These are phyloP conservation scores for Folsomia manolachei DNA, from an alignment of 2,888 invertebrate species.

Conservation along the genomic window DNA sequence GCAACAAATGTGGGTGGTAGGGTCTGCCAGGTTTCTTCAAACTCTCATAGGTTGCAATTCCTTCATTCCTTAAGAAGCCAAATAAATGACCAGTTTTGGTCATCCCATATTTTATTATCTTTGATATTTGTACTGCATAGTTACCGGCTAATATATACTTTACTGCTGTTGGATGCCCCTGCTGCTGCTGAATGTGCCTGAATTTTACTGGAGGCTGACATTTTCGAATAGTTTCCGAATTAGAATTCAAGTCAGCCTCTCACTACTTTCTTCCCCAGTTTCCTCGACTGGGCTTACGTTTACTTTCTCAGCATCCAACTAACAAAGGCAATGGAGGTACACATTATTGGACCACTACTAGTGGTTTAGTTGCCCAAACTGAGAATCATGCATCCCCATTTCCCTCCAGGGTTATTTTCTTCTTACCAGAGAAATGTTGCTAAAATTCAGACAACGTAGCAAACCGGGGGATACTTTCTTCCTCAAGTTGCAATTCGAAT, in stretches of 20 bases:
- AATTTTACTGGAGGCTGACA: slow-evolving; percentile 1
- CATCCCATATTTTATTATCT: too few species aligned
- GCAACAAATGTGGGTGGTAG: too few species aligned
- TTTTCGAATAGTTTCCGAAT: slow-evolving; percentile 9
- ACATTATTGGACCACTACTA: too few species aligned
- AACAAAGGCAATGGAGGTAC: not conserved
- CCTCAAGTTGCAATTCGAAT: not conserved
- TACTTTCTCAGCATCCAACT: not conserved
- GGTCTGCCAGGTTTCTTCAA: too few species aligned
- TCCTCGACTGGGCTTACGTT: too few species aligned
- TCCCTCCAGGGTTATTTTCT: slow-evolving; percentile 12
- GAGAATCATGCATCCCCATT: slow-evolving; percentile 8
- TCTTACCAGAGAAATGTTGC: too few species aligned
- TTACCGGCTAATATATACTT: too few species aligned
- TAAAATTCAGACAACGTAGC: slow-evolving; percentile 14
- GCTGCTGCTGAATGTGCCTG: not conserved
- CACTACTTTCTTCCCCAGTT: not conserved
- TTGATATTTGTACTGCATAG: too few species aligned
- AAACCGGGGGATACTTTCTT: not conserved
- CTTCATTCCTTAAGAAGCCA: too few species aligned
- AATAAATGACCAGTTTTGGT: too few species aligned
- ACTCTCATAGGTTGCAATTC: too few species aligned
- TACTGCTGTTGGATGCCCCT: not conserved
- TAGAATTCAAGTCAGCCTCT: slow-evolving; percentile 8
- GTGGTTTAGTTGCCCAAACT: too few species aligned